phyloP scores from a whole-genome alignment of 1,140 invertebrate genomes.

The Aethina tumida region DNA sequence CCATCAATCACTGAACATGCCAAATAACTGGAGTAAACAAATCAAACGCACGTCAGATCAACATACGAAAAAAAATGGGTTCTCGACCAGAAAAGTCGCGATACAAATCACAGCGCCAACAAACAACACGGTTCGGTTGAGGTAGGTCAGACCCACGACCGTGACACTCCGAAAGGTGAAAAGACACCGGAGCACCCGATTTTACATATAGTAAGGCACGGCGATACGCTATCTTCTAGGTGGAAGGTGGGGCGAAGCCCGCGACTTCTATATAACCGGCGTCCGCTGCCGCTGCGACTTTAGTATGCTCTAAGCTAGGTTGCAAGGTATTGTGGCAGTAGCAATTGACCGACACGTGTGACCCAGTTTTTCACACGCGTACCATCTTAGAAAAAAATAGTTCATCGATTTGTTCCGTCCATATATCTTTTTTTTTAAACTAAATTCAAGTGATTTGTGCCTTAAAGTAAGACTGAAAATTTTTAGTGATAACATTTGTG shows the following conservation, averaged over 20 bases:
- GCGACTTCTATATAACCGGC: constrained; percentile 17
- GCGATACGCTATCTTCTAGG: too few relatives aligned
- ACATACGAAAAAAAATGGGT: too few relatives aligned
- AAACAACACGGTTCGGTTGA: too few relatives aligned
- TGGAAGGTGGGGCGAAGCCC: constrained; percentile 12
- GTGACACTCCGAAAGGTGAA: too few relatives aligned
- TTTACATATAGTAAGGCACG: too few relatives aligned
- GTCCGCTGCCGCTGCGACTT: constrained; percentile 6
- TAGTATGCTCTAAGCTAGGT: constrained; percentile 32
- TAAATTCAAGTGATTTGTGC: constrained; percentile 21
- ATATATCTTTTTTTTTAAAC: constrained; percentile 6
- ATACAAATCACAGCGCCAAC: too few relatives aligned
- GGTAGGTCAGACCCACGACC: too few relatives aligned
- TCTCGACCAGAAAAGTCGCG: too few relatives aligned
- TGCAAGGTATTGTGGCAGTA: constrained; percentile 35
- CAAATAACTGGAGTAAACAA: too few relatives aligned
- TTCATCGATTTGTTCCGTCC: constrained; percentile 6
- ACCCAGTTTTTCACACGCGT: constrained; percentile 24
- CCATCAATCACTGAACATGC: too few relatives aligned
- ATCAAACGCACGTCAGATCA: too few relatives aligned
- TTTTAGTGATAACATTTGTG: constrained; percentile 27
- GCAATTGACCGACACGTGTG: constrained; percentile 29
- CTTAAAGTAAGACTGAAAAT: constrained; percentile 13
- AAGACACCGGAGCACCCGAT: too few relatives aligned
- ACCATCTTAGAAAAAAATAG: constrained; percentile 6